Evolutionary conservation across 2,113 vertebrate species (phyloP).

Genomic region (Litocranius walleri): DNA sequence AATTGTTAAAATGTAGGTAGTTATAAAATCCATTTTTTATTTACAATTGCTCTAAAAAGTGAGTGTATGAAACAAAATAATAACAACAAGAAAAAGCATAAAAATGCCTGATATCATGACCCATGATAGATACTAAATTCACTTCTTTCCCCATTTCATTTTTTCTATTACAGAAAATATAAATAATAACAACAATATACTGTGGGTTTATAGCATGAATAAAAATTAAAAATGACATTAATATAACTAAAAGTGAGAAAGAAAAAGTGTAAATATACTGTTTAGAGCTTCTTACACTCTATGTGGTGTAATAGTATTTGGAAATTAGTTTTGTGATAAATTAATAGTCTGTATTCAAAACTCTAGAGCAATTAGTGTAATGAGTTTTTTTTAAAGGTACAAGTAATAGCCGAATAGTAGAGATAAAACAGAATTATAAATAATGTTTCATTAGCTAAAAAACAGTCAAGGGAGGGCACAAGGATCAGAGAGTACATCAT

Average conservation of each 20-base stretch:
- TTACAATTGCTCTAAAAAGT: neutral
- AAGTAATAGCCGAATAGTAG: neutral
- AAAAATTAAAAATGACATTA: neutral
- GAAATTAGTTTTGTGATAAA: neutral
- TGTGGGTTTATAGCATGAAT: neutral
- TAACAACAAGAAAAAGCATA: neutral
- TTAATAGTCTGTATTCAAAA: neutral
- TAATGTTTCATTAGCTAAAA: neutral
- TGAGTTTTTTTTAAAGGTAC: neutral
- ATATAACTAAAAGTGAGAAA: neutral
- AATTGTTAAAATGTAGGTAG: neutral
- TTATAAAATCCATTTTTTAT: neutral
- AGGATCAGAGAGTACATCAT: neutral
- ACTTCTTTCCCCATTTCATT: neutral
- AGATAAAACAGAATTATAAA: neutral
- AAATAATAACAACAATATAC: neutral
- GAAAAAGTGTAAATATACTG: neutral
- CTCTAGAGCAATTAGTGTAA: neutral
- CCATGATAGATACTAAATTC: neutral
- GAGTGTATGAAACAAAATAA: neutral
- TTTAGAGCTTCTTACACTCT: neutral
- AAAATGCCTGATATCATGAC: neutral
- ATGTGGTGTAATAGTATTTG: rapidly evolving
- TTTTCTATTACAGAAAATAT: constrained; percentile 12
- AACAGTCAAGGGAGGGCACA: no score